phyloP scores from a whole-genome alignment of 2,888 invertebrate species.

The Pachycephus smyrnensis region DNA sequence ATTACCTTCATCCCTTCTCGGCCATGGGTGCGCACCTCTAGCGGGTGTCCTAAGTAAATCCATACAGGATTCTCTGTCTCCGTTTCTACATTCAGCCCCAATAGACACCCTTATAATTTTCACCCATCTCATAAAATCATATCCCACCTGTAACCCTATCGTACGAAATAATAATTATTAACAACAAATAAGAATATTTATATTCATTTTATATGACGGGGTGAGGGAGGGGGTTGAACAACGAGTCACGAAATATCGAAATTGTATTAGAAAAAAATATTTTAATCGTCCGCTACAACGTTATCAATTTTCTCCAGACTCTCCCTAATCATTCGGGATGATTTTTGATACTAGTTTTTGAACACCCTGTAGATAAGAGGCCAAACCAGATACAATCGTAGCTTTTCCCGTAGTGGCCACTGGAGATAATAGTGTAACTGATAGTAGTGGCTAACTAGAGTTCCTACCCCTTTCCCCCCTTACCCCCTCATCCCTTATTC shows the following conservation, averaged over 20 bases:
- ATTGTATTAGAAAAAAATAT: too few species aligned
- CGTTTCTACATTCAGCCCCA: constrained; percentile 1
- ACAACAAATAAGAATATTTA: too few species aligned
- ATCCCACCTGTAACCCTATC: not conserved
- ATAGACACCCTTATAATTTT: constrained; percentile 5
- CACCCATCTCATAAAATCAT: not conserved
- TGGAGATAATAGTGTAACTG: constrained; percentile 65
- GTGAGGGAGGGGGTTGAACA: not conserved
- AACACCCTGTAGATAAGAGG: not conserved
- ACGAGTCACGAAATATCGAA: too few species aligned
- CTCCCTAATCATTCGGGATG: too few species aligned
- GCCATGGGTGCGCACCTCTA: constrained; percentile 54
- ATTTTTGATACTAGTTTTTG: too few species aligned
- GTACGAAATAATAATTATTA: not conserved
- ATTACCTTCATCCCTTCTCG: constrained; percentile 65
- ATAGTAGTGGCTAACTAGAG: constrained; percentile 62
- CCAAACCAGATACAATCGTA: constrained; percentile 33
- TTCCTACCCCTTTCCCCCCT: constrained; percentile 20
- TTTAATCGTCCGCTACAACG: too few species aligned
- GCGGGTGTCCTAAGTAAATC: constrained; percentile 53
- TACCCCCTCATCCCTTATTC: not conserved
- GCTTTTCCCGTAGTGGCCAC: constrained; percentile 49
- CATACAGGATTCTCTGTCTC: constrained; percentile 7
- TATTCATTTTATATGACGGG: not conserved
- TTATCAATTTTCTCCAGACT: too few species aligned